Conservation (phyloP, 1,140 invertebrate genomes). For the Hycleus phaleratus region DNA sequence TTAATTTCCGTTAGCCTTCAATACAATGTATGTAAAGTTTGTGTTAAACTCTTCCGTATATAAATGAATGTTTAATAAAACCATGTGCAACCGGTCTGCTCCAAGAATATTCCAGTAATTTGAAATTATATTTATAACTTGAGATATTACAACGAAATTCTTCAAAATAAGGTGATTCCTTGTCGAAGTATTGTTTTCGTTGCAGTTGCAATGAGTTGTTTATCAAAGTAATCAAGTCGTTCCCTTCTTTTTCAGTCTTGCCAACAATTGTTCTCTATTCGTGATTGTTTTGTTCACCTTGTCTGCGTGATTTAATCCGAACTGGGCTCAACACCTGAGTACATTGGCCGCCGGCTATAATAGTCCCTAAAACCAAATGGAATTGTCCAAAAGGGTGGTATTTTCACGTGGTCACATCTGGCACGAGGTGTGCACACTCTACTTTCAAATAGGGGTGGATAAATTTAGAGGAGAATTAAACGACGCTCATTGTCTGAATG, state of each 20-base stretch:
- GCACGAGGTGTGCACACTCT: constrained; percentile 23
- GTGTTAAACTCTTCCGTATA: constrained; percentile 29
- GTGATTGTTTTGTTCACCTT: background rate
- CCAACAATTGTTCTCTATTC: constrained; percentile 7
- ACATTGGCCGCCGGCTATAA: constrained; percentile 35
- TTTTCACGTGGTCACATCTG: constrained; percentile 35
- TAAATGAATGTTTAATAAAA: constrained; percentile 29
- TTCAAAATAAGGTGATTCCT: too few relatives aligned
- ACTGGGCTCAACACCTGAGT: constrained; percentile 39
- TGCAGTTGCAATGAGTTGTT: constrained; percentile 28
- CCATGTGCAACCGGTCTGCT: constrained; percentile 2
- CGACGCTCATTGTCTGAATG: constrained; percentile 37
- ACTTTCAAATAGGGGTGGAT: constrained; percentile 19
- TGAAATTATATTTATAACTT: too few relatives aligned
- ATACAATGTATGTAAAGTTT: constrained; percentile 26
- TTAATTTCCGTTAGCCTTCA: constrained; percentile 28
- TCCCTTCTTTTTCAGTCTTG: constrained; percentile 3
- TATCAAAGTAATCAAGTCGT: constrained; percentile 36
- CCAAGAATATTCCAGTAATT: too few relatives aligned
- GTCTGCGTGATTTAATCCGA: constrained; percentile 39
- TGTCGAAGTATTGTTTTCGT: background rate
- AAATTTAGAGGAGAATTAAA: constrained; percentile 28
- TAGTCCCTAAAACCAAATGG: constrained; percentile 40
- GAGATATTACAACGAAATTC: too few relatives aligned
- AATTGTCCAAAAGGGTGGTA: constrained; percentile 23